Conservation (phyloP, 2,888 invertebrate genomes). For the Metacarcinus magister region DNA sequence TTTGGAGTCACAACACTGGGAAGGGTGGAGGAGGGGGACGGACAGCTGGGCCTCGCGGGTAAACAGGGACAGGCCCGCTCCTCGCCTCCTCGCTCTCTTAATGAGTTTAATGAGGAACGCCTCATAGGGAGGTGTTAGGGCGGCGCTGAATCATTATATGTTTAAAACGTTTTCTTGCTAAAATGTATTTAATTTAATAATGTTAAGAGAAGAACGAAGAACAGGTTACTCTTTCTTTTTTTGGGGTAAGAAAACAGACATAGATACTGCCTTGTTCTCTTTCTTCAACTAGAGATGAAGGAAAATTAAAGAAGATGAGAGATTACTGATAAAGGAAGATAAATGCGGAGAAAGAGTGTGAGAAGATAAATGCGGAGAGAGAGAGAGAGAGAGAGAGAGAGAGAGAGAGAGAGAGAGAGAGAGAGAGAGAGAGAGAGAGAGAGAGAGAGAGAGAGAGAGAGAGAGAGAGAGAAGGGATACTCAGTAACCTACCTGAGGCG, state of each 20-base stretch:
- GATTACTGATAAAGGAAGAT: neutral
- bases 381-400: slow-evolving; percentile 51
- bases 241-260: neutral
- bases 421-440: slow-evolving; percentile 45
- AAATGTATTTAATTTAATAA: neutral
- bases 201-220: neutral
- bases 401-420: slow-evolving; percentile 45
- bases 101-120: neutral
- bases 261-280: neutral
- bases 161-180: neutral
- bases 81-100: neutral
- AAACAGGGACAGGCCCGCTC: neutral
- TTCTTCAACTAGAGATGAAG: neutral
- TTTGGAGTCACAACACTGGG: neutral
- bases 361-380: neutral
- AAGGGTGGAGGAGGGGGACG: neutral
- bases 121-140: neutral
- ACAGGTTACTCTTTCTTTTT: neutral
- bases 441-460: neutral
- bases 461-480: neutral
- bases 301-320: neutral
- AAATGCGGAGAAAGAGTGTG: neutral
- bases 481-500: neutral
- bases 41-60: neutral
- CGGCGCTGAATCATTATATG: neutral